Percentiles rank a stretch among this genome's conserved stretches.
Evolutionary conservation across 2,797 vertebrate species (phyloP).

Genomic region (Bufotes viridis): DNA sequence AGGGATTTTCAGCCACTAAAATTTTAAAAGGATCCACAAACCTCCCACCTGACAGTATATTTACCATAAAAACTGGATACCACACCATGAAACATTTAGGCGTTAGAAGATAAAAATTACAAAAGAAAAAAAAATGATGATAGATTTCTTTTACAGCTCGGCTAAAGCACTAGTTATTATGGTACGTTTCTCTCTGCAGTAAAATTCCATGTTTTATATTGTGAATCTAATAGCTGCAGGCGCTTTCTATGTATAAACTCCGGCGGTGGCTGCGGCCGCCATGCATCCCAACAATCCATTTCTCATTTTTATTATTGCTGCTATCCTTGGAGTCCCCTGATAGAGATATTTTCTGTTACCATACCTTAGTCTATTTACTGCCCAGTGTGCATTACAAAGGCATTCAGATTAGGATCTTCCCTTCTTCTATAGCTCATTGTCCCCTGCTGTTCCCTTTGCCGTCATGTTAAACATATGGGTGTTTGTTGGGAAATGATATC

Average conservation of each 20-base stretch:
- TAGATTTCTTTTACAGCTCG: neutral
- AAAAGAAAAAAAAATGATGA: neutral
- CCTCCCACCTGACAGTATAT: constrained; percentile 7
- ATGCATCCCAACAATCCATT: constrained; percentile 43
- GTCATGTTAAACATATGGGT: constrained; percentile 32
- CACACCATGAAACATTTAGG: constrained; percentile 23
- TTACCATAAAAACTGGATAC: constrained; percentile 21
- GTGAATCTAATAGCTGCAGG: constrained; percentile 48
- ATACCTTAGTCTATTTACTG: constrained; percentile 37
- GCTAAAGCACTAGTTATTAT: constrained; percentile 23
- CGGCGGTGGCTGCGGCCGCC: constrained; percentile 5
- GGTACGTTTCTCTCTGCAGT: constrained; percentile 28
- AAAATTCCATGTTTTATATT: constrained; percentile 47
- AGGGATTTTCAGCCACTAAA: neutral
- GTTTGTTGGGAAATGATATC: constrained; percentile 50
- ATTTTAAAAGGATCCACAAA: constrained; percentile 28
- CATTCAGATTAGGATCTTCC: constrained; percentile 53
- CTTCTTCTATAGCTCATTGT: constrained; percentile 40
- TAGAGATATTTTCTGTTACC: constrained; percentile 44
- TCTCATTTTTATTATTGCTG: constrained; percentile 51
- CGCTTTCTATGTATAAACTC: constrained; percentile 48
- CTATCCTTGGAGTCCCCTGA: constrained; percentile 39
- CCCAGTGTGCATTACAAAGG: constrained; percentile 51
- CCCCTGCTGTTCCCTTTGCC: constrained; percentile 42
- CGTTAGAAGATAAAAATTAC: constrained; percentile 14